Conservation (phyloP, 2,113 vertebrate genomes). For the Synodontis membranacea region DNA sequence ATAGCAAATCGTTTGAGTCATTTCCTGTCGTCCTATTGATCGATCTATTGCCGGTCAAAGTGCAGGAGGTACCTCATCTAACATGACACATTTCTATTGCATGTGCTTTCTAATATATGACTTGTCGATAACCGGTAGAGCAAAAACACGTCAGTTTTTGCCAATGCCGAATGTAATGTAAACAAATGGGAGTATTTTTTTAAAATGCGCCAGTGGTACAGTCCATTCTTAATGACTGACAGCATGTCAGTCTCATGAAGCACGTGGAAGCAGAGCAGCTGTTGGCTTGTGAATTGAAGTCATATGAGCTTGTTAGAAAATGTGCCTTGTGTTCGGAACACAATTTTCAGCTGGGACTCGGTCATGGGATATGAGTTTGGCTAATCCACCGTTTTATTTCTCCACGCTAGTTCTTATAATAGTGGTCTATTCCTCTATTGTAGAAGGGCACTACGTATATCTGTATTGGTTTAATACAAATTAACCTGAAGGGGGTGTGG, state of each 20-base stretch:
- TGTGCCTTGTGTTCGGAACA: constrained; percentile 35
- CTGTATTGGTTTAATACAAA: neutral
- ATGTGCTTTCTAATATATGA: neutral
- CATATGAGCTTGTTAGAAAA: constrained; percentile 49
- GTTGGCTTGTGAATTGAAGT: constrained; percentile 33
- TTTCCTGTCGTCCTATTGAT: constrained; percentile 5
- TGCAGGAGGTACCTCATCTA: neutral
- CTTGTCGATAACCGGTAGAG: neutral
- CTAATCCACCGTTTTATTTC: neutral
- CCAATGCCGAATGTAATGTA: neutral
- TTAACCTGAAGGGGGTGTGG: neutral
- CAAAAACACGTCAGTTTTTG: neutral
- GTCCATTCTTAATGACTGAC: constrained; percentile 27
- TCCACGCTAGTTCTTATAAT: neutral
- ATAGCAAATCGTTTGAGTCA: neutral
- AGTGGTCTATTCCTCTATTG: neutral
- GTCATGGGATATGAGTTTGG: constrained; percentile 45
- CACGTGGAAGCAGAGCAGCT: constrained; percentile 24
- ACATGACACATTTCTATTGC: neutral
- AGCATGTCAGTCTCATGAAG: constrained; percentile 40
- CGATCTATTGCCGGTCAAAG: neutral
- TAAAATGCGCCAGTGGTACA: neutral
- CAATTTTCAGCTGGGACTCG: constrained; percentile 4
- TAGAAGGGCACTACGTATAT: neutral
- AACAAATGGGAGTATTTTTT: too few species aligned